These are phyloP conservation scores for Xiphophorus birchmanni DNA, from an alignment of 2,797 vertebrate genomes.

Conservation along the genomic window DNA sequence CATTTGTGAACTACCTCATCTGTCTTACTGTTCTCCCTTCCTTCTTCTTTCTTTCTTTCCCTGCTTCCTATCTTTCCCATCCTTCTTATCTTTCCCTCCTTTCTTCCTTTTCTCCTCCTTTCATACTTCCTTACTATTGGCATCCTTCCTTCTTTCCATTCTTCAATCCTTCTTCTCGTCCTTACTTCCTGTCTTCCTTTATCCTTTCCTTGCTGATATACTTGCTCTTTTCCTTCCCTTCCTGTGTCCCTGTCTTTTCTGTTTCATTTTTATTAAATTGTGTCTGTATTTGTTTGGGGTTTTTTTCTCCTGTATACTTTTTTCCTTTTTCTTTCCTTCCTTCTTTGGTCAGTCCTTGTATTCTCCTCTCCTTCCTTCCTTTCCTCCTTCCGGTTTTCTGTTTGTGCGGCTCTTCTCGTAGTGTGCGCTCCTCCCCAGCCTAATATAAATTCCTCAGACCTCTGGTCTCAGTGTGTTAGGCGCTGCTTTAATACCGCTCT, in stretches of 20 bases:
- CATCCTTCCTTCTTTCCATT: neutral
- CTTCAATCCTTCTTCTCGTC: neutral
- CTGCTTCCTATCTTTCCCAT: neutral
- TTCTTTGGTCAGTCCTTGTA: neutral
- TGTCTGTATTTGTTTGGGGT: neutral
- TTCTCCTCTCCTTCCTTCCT: neutral
- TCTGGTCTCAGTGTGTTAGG: conserved; percentile 56
- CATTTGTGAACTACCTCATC: neutral
- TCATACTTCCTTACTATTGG: neutral
- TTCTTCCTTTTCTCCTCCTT: neutral
- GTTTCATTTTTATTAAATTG: neutral
- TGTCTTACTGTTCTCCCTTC: neutral
- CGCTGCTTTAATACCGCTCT: conserved; percentile 73
- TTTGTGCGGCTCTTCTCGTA: conserved; percentile 32
- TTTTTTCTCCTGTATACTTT: neutral
- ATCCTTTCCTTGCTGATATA: neutral
- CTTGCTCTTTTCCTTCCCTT: neutral
- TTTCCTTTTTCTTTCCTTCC: neutral
- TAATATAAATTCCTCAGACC: conserved; percentile 66
- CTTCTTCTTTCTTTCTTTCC: neutral
- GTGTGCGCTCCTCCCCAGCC: conserved; percentile 51
- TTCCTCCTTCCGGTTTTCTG: neutral
- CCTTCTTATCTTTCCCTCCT: neutral
- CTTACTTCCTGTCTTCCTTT: neutral
- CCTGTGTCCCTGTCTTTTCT: neutral